Evolutionary conservation across 2,888 invertebrate species (phyloP), one percentile per base, ranked within the genome.

Genomic region (Vesta saturnalis): DNA sequence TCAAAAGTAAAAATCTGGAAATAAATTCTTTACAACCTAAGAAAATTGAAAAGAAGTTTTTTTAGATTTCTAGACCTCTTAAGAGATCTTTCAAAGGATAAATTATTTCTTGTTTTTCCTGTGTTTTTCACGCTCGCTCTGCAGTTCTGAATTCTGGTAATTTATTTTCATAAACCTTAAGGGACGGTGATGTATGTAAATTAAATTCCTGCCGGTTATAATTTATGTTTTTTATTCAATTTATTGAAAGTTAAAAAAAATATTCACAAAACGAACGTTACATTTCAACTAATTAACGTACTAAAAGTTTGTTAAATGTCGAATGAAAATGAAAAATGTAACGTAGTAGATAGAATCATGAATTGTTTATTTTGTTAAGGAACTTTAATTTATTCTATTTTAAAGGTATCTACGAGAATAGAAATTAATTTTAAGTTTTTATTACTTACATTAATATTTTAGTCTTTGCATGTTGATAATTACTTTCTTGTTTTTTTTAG

Each of bases 91-190:
- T 35, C 15, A 1, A 21, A 39, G 60, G 43, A 69, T 69, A 69
- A 69, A 64, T 69, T 69, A 64, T 57, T 60, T 56, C 64, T 69
- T 69, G 60, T 69, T 69, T 69, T 69, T 60, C 64, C 60, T 49
- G 56, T 60, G 64, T 69, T 69, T 64, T 63, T 67, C 67, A 35
- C 60, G 59, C 60, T 56, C 62, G 60, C 22, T 64, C 54, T 52
- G 55, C n/a, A n/a, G 39, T 63, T 60, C 60, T 61, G 62, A 63
- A 67, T 67, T 69, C 39, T 59, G 8, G 68, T 61, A 62, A 73
- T 73, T 73, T 72, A 73, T 73, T 69, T 70, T 73, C 69, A 73
- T 70, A 73, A 72, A 72, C 69, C 64, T 57, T 39, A 62, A 59
- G 62, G 68, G 70, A 68, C 67, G 68, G 62, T 70, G 72, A 71